Evolutionary conservation across 2,797 vertebrate species (phyloP).

Genomic region (Sebastes goodei): DNA sequence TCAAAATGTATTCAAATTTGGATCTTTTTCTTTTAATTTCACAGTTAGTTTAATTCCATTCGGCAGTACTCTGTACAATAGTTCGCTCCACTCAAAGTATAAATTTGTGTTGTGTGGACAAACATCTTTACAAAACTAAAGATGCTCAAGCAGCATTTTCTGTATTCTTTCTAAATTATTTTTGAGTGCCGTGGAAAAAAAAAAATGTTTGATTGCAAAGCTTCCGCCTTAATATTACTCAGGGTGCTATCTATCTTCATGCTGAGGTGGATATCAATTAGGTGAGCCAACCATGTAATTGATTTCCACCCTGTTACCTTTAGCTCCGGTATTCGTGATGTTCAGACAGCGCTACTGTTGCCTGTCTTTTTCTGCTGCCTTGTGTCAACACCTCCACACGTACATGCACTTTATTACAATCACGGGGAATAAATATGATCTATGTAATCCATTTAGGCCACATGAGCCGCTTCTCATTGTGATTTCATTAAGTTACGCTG

Average conservation of each 20-base stretch:
- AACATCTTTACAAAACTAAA: conserved; percentile 5
- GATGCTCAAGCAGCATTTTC: conserved; percentile 40
- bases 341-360: conserved; percentile 40
- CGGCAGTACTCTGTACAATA: background rate
- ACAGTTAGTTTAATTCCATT: background rate
- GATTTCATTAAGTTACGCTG: conserved; percentile 58
- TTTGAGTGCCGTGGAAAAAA: conserved; percentile 46
- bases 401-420: conserved; percentile 61
- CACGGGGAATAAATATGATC: conserved; percentile 52
- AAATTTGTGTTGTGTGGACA: background rate
- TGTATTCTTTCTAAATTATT: conserved; percentile 28
- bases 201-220: conserved; percentile 44
- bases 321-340: conserved; percentile 69
- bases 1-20: background rate
- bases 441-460: conserved; percentile 54
- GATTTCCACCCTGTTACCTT: conserved; percentile 83
- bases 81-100: background rate
- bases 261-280: conserved; percentile 79
- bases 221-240: conserved; percentile 58
- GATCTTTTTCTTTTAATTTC: background rate
- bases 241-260: conserved; percentile 76
- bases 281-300: conserved; percentile 84
- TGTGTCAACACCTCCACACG: conserved; percentile 65
- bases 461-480: conserved; percentile 36
- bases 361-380: conserved; percentile 47